phyloP scores from a whole-genome alignment of 2,888 invertebrate species.

The Drosophila neutralis region DNA sequence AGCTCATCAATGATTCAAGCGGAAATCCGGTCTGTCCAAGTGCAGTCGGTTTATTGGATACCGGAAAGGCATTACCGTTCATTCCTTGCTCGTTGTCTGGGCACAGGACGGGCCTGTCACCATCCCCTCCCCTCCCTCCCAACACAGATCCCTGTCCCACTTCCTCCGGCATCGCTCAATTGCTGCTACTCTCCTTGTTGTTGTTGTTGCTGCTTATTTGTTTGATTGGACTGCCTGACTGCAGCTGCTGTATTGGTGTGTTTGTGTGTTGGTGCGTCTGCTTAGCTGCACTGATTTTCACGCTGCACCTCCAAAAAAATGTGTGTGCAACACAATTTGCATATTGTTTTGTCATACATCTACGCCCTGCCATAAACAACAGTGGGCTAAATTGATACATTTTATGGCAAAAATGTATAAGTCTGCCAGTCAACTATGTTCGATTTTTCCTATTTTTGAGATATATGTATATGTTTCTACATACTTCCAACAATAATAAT shows the following conservation, averaged over 20 bases:
- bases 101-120: background rate
- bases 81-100: slow-evolving; percentile 10
- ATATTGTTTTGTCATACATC: slow-evolving; percentile 68
- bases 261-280: slow-evolving; percentile 33
- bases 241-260: background rate
- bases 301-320: slow-evolving; percentile 67
- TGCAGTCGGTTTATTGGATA: slow-evolving; percentile 83
- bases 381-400: background rate
- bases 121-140: background rate
- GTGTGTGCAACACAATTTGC: slow-evolving; percentile 78
- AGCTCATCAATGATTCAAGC: slow-evolving; percentile 85
- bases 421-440: background rate
- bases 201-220: slow-evolving; percentile 52
- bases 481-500: background rate
- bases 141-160: background rate
- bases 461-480: background rate
- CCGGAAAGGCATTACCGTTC: slow-evolving; percentile 80
- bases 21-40: slow-evolving; percentile 84
- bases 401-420: background rate
- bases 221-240: slow-evolving; percentile 65
- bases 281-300: slow-evolving; percentile 79
- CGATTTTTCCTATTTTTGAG: background rate
- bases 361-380: slow-evolving; percentile 5
- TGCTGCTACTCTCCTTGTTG: slow-evolving; percentile 8
- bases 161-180: background rate